These are phyloP conservation scores for Liopterus haemorrhoidalis DNA, from an alignment of 2,888 invertebrate species.

Conservation along the genomic window DNA sequence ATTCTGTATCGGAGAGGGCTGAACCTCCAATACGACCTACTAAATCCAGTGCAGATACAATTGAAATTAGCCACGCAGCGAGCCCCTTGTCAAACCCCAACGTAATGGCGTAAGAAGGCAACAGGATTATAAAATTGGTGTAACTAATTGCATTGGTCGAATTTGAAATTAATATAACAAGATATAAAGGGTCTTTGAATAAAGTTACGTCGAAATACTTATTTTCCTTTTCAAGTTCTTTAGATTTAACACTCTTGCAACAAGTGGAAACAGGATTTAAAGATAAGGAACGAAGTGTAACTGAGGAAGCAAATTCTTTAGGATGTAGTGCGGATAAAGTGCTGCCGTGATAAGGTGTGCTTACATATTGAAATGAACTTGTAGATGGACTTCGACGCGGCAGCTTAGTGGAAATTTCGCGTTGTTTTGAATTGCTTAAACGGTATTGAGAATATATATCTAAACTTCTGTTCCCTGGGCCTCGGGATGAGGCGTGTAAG, in stretches of 20 bases:
- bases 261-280: constrained; percentile 48
- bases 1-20: constrained; percentile 69
- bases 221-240: constrained; percentile 44
- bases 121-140: constrained; percentile 76
- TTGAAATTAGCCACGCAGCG: constrained; percentile 69
- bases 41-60: constrained; percentile 74
- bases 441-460: constrained; percentile 38
- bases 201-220: constrained; percentile 71
- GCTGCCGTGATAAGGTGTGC: constrained; percentile 80
- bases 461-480: constrained; percentile 40
- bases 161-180: constrained; percentile 77
- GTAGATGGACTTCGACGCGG: constrained; percentile 68
- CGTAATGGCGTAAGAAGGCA: constrained; percentile 69
- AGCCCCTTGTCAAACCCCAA: constrained; percentile 64
- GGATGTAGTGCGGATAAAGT: constrained; percentile 71
- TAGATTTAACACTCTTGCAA: constrained; percentile 41
- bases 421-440: constrained; percentile 32
- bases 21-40: constrained; percentile 81
- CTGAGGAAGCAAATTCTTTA: constrained; percentile 70
- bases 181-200: constrained; percentile 70
- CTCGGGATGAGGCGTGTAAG: constrained; percentile 66
- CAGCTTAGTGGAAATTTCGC: constrained; percentile 40
- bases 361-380: constrained; percentile 78
- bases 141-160: constrained; percentile 82
- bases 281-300: constrained; percentile 65